Evolutionary conservation across 53 echinoderm and acorn worm species (phyloP), one percentile per base, ranked within the genome.

Genomic region (Luidia sarsii): DNA sequence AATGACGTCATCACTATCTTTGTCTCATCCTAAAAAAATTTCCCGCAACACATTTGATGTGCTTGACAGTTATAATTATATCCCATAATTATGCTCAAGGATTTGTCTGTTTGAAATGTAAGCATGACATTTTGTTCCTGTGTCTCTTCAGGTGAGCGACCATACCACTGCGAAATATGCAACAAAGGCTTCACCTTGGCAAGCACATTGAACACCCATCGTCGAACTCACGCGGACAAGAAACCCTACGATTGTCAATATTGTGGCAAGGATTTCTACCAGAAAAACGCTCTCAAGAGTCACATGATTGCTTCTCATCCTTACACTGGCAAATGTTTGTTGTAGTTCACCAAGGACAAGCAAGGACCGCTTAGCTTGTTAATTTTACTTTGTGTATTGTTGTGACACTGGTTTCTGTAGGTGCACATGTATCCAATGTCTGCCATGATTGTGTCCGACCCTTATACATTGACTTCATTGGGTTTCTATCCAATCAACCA

Each of bases 191-290:
- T 99, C 57, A 99, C 99, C 2, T 71, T 94, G 45, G 94, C 94
- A 33, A 99, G 99, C 68, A 99, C 99, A 14, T 63, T 99, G 45
- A 99, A 99, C 72, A 99, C 99, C 22, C 99, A 99, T 67, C 80
- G 94, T 48, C 80, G 99, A 8, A 97, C 97, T 0, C 99, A 94
- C 67, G 91, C 94, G 3, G 99, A 89, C 14, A 89, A 85, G 67
- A 99, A 97, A 56, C 99, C 99, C 13, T 96, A 71, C 39, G 86
- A 68, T 16, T 93, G 97, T 41, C 90, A 96, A 48, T 67, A 91
- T 57, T 96, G 97, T 48, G 89, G 91, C 7, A 93, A 91, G 63
- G 93, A 93, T 57, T 96, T 93, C 79, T 96, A 96, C 65, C 97
- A 93, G 67, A 86, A 87, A 63, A 93, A 90, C 79, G 97, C 97